phyloP scores from a whole-genome alignment of 2,797 vertebrate genomes.

The Lophius americanus region DNA sequence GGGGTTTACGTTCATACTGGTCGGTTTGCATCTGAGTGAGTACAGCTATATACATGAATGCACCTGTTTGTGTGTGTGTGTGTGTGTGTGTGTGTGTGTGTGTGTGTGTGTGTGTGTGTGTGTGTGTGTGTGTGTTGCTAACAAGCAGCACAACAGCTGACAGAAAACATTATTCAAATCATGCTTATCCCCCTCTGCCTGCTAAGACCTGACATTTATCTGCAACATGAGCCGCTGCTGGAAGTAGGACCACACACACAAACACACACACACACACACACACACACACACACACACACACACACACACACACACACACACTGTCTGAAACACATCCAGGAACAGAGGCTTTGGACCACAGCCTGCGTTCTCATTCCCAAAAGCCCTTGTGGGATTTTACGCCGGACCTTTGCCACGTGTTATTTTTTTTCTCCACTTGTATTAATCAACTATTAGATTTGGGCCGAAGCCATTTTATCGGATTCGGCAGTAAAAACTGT shows the following conservation, averaged over 20 bases:
- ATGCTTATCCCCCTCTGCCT: conserved; percentile 50
- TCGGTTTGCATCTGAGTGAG: conserved; percentile 30
- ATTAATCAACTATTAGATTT: conserved; percentile 63
- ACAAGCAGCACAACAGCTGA: conserved; percentile 53
- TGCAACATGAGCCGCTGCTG: conserved; percentile 47
- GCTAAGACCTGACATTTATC: conserved; percentile 68
- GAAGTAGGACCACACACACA: conserved; percentile 16
- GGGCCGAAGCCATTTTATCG: conserved; percentile 26
- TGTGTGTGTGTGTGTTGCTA: conserved; percentile 23
- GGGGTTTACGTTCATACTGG: conserved; percentile 21
- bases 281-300: conserved; percentile 17
- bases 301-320: conserved; percentile 6
- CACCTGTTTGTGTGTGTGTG: conserved; percentile 16
- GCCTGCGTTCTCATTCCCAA: conserved; percentile 30
- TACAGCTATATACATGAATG: conserved; percentile 9
- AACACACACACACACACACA: conserved; percentile 21
- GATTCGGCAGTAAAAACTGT: conserved; percentile 35
- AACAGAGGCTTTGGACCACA: conserved; percentile 36
- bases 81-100: conserved; percentile 10
- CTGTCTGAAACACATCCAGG: not conserved
- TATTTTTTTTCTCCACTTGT: conserved; percentile 50
- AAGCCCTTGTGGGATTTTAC: conserved; percentile 31
- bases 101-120: conserved; percentile 14
- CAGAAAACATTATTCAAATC: conserved; percentile 64
- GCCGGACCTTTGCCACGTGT: conserved; percentile 48